A percentile compares a stretch with the other conserved stretches of the same genome.
phyloP scores from a whole-genome alignment of 30 jellyfish, hydroid and myxozoan species.

The Aurelia aurita complex sp. Pacific region DNA sequence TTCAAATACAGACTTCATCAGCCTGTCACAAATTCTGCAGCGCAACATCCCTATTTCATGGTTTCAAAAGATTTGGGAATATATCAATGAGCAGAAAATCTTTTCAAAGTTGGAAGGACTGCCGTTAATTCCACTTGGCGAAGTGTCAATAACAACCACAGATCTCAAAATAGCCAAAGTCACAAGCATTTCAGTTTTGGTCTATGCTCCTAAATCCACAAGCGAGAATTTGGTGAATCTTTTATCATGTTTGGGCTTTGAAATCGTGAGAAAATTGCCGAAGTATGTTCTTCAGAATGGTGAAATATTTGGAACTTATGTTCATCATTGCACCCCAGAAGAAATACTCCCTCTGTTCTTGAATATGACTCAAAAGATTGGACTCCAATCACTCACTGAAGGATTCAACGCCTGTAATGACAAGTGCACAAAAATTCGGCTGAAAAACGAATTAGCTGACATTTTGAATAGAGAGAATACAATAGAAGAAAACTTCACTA shows the following conservation, averaged over 20 bases:
- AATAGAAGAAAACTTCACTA: background rate
- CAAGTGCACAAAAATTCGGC: background rate
- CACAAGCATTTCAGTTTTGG: background rate
- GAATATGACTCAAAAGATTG: background rate
- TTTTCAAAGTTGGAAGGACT: conserved; percentile 49
- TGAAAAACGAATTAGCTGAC: background rate
- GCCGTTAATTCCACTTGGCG: conserved; percentile 46
- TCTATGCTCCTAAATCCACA: background rate
- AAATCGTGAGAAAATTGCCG: conserved; percentile 10
- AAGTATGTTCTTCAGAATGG: conserved; percentile 9
- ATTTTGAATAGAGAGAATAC: background rate
- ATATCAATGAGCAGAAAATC: conserved; percentile 2
- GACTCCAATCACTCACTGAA: background rate
- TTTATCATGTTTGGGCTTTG: conserved; percentile 4
- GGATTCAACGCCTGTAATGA: background rate
- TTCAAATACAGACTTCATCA: too few species aligned
- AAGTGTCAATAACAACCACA: background rate
- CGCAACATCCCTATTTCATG: conserved; percentile 1
- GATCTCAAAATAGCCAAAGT: conserved; percentile 1
- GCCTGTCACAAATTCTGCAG: background rate
- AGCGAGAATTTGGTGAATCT: background rate
- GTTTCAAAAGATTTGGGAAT: conserved; percentile 47
- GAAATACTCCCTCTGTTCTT: background rate
- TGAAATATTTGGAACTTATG: background rate
- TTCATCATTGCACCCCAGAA: background rate